Base-by-base conservation (phyloP, 2,797 vertebrate genomes). In the Poeciliopsis gracilis region DNA sequence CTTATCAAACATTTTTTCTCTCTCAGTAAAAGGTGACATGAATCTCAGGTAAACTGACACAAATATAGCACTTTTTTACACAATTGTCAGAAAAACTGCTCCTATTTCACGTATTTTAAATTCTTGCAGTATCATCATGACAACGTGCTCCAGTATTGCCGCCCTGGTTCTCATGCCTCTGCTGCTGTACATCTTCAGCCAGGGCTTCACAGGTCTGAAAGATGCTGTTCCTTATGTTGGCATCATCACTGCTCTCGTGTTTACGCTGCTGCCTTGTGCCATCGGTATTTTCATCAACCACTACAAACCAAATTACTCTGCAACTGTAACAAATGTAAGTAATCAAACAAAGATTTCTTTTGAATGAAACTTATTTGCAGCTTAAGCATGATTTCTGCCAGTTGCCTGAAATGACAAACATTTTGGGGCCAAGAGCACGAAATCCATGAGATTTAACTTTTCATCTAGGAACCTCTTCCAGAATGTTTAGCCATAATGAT, bases 151-250 rank as follows among this genome's bases (percentile, higher is more conserved):
- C 77, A 95, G 90, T 3, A 76, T 96, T 45, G 77, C 84, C 36
- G 96, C 96, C 15, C 83, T 96, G 87, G 97, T 92, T 77, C 82
- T 97, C 91, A 97, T 97, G 96, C 96, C 97, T 36, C 86, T 97
- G 83, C 95, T 97, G 71, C 94, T 98, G 12, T 96, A 93, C 70
- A 53, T 97, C 82, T 97, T 95, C 92, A 92, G 80, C 36, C 85
- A 91, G 87, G 96, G 95, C n/a, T 92, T 97, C 25, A 1, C 91
- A 0, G 86, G 91, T 53, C 83, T 97, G 88, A 90, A 95, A 87
- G 86, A 87, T 5, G 94, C 95, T 12, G 93, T 99, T 23, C 97
- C 97, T 13, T 97, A 96, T 38, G 43, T 33, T 3, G 81, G 93
- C 85, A 97, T 97, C 84, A 76, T 93, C 51, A 46, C 85, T 3